phyloP scores from a whole-genome alignment of 2,797 vertebrate species.

The Danio jaintianensis region DNA sequence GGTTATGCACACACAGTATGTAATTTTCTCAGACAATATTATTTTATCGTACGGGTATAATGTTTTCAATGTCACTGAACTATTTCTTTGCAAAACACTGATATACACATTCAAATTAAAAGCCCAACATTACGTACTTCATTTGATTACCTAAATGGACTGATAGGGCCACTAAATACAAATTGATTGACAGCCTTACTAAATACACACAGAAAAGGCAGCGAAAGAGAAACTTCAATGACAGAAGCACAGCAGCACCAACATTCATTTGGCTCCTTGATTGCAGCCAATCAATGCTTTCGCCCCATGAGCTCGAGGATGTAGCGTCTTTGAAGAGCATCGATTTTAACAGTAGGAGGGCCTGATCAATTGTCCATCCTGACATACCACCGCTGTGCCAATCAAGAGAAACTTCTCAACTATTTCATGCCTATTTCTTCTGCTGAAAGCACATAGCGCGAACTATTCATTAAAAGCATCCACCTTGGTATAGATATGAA shows the following conservation, averaged over 20 bases:
- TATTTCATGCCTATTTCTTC: slow-evolving; percentile 21
- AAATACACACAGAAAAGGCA: not conserved
- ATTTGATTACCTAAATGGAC: not conserved
- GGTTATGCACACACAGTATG: no score
- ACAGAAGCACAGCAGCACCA: not conserved
- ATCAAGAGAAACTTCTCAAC: slow-evolving; percentile 27
- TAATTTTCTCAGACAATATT: no score
- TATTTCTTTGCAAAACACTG: not conserved
- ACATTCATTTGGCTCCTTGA: slow-evolving; percentile 45
- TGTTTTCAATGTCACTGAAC: not conserved
- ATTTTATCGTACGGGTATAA: no score
- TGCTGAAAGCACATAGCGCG: not conserved
- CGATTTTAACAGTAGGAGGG: slow-evolving; percentile 46
- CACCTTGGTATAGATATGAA: not conserved
- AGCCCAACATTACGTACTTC: not conserved
- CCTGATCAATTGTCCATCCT: slow-evolving; percentile 18
- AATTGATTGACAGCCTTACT: not conserved
- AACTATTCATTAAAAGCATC: slow-evolving; percentile 14
- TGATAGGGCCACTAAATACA: no score
- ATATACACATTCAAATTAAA: not conserved
- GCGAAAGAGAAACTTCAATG: slow-evolving; percentile 9
- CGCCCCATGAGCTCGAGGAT: slow-evolving; percentile 32
- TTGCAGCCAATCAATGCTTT: slow-evolving; percentile 24
- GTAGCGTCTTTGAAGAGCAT: slow-evolving; percentile 48
- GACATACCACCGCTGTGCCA: not conserved